Evolutionary conservation across 2,888 invertebrate species (phyloP), one percentile per base, ranked within the genome.

Genomic region (Torymus aiolomorphi): DNA sequence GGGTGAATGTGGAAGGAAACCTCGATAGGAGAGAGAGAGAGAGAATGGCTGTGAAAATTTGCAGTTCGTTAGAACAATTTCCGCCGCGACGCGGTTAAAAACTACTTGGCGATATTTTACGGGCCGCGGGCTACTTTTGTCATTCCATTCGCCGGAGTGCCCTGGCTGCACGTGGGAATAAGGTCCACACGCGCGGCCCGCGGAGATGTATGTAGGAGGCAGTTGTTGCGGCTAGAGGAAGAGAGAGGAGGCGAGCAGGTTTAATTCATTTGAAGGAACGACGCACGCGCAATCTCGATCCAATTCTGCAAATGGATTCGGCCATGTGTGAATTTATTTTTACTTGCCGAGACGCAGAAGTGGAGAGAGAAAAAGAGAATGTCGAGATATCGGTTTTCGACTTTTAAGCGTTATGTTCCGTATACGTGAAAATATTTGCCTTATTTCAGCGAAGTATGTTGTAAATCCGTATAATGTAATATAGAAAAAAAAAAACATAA

Each of bases 21-120:
- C 42, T 42, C 42, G 42, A 42, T 42, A 42, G 42, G 62, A 49
- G 20, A 57, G 51, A 66, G 3, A 52, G 24, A 16, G 59, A 10
- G 51, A 5, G 49, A 56, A 11, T 42, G 42, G 42, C 42, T 42
- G 8, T 8, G 24, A 14, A 74, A 70, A 77, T 77, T 80, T 73
- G 69, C 62, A 62, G 69, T 57, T 80, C 62, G 24, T 77, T 77
- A 73, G 70, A 66, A 71, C 65, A 61, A 79, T 69, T 54, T 24
- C 5, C 8, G 13, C 4, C 12, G 13, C 11, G 57, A 56, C 5
- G 62, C 31, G 66, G 52, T 71, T 66, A 56, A 59, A 31, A 54
- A 14, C 49, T 57, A 18, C 18, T 54, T 59, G 8, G 8, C 42
- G 49, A 65, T 75, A 79, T 71, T 59, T 70, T 13, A 42, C 42